phyloP scores from a whole-genome alignment of 2,113 vertebrate species.

The Suricata suricatta region DNA sequence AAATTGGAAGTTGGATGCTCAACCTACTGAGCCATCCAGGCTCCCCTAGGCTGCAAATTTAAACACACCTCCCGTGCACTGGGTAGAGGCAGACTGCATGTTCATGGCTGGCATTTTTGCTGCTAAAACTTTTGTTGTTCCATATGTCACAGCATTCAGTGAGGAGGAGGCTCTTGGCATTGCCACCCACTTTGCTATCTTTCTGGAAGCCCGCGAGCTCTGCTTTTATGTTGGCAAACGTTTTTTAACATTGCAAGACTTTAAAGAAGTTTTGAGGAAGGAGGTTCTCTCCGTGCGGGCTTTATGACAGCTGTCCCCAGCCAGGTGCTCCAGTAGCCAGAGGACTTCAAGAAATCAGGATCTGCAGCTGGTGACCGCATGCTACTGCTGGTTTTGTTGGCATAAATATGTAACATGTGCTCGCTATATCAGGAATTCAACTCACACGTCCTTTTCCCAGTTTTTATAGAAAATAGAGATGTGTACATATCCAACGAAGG shows the following conservation, averaged over 20 bases:
- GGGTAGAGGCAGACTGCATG: no score
- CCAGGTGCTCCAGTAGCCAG: background rate
- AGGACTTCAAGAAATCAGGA: background rate
- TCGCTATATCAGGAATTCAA: background rate
- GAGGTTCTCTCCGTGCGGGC: background rate
- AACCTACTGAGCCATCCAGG: no score
- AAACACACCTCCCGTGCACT: no score
- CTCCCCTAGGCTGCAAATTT: fast-evolving
- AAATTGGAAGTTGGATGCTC: no score
- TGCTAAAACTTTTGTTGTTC: background rate
- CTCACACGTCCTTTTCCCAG: background rate
- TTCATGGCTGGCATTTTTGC: no score
- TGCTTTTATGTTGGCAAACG: background rate
- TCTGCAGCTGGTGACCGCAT: background rate
- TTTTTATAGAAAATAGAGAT: slow-evolving; percentile 32
- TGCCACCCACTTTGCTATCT: background rate
- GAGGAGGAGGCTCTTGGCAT: background rate
- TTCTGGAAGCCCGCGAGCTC: background rate
- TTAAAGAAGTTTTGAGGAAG: background rate
- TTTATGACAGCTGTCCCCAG: background rate
- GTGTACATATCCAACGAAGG: background rate
- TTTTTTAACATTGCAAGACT: background rate
- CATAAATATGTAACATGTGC: background rate
- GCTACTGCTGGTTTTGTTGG: background rate
- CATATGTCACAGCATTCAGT: background rate